Evolutionary conservation across 2,113 vertebrate genomes (phyloP).

Genomic region (Channa argus): DNA sequence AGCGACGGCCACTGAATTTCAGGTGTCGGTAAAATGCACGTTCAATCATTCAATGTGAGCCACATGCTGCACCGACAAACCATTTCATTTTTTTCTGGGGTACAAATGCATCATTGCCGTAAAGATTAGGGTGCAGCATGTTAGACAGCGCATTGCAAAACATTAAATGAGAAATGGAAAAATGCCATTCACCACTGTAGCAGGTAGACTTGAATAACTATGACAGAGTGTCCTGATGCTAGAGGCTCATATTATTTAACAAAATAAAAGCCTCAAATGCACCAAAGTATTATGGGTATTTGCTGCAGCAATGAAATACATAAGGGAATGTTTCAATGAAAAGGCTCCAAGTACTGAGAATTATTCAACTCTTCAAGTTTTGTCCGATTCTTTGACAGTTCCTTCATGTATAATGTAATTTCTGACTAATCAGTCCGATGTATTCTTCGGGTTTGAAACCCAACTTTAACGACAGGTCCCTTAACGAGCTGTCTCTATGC

Average conservation of each 20-base stretch:
- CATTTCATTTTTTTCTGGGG: not conserved
- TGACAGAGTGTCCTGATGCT: no score
- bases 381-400: conserved; percentile 8
- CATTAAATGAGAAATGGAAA: no score
- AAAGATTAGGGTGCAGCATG: no score
- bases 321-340: not conserved
- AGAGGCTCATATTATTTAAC: no score
- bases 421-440: conserved; percentile 9
- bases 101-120: no score
- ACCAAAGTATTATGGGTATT: no score
- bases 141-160: no score
- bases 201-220: no score
- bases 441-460: not conserved
- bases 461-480: not conserved
- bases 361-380: conserved; percentile 18
- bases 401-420: not conserved
- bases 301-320: no score
- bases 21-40: not conserved
- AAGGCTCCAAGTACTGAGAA: not conserved
- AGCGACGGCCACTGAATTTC: not conserved
- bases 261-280: no score
- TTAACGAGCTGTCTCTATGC: conserved; percentile 29
- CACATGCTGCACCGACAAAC: not conserved
- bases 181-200: no score
- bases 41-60: not conserved